These are phyloP conservation scores for Urophycis tenuis DNA, from an alignment of 2,797 vertebrate species.

Conservation along the genomic window DNA sequence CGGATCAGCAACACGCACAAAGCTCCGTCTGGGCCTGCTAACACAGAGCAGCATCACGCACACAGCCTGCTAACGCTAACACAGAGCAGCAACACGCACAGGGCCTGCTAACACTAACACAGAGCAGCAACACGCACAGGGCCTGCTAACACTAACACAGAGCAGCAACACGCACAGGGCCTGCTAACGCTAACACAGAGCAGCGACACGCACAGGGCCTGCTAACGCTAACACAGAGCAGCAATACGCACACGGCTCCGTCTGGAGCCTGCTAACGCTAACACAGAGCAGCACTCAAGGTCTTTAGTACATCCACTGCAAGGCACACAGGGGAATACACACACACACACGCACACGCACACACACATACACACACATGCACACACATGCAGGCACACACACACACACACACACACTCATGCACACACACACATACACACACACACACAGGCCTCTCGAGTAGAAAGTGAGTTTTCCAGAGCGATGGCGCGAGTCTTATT, in stretches of 20 bases:
- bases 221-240: constrained; percentile 16
- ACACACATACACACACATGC: constrained; percentile 27
- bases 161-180: too few species aligned
- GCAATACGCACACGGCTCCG: too few species aligned
- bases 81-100: neutral
- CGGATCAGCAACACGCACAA: constrained; percentile 33
- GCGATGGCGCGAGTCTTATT: constrained; percentile 24
- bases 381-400: neutral
- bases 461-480: constrained; percentile 49
- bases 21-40: constrained; percentile 22
- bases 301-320: constrained; percentile 38
- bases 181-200: constrained; percentile 12
- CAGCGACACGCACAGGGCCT: constrained; percentile 35
- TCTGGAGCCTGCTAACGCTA: constrained; percentile 37
- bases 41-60: too few species aligned
- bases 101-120: too few species aligned
- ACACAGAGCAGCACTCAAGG: neutral
- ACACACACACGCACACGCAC: constrained; percentile 34
- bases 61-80: constrained; percentile 37
- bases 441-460: constrained; percentile 39
- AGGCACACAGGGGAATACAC: neutral
- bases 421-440: constrained; percentile 52
- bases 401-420: neutral
- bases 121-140: too few species aligned
- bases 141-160: constrained; percentile 30